phyloP scores from a whole-genome alignment of 2,888 invertebrate genomes.

The Chrysolina americana region DNA sequence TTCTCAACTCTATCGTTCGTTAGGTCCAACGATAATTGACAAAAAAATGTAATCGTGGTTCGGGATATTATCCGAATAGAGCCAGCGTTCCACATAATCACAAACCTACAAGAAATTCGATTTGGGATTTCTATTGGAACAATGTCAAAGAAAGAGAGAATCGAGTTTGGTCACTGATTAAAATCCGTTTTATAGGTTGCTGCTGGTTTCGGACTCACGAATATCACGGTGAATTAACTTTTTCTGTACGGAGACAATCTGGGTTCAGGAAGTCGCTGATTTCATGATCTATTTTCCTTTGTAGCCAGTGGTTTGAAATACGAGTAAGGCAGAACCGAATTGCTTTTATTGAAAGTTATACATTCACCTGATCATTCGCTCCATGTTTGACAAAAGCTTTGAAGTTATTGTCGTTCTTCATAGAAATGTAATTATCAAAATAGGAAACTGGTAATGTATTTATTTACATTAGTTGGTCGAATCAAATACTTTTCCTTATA shows the following conservation, averaged over 20 bases:
- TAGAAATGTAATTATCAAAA: no score
- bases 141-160: conserved; percentile 10
- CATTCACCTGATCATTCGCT: no score
- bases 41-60: conserved; percentile 15
- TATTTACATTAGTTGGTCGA: no score
- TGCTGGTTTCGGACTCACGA: conserved; percentile 4
- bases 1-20: conserved; percentile 6
- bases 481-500: no score
- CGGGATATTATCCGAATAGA: neutral
- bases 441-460: no score
- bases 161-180: conserved; percentile 22
- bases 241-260: neutral
- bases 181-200: conserved; percentile 3
- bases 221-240: neutral
- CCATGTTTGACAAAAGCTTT: no score
- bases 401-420: no score
- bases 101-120: conserved; percentile 16
- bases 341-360: no score
- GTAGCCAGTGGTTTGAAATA: no score
- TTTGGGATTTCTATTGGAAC: conserved; percentile 13
- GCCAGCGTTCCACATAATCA: conserved; percentile 11
- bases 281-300: no score
- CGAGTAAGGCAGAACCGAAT: no score
- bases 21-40: conserved; percentile 4
- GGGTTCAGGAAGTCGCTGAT: neutral